These are phyloP conservation scores for Raja brachyura DNA, from an alignment of 2,113 vertebrate genomes.

Conservation along the genomic window DNA sequence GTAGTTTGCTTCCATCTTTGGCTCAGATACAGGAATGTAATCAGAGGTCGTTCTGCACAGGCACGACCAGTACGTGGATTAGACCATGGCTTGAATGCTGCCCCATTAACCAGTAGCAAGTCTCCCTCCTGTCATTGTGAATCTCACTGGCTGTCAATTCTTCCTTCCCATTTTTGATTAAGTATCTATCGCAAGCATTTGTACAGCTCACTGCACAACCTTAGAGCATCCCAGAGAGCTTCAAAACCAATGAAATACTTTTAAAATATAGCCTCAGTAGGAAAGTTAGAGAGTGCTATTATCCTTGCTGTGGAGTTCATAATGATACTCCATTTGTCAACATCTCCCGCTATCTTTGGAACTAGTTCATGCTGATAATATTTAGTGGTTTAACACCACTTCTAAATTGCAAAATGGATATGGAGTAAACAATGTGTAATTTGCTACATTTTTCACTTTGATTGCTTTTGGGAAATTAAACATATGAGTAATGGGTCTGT, in stretches of 20 bases:
- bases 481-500: background rate
- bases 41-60: background rate
- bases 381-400: background rate
- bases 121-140: background rate
- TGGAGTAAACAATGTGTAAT: background rate
- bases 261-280: background rate
- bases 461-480: background rate
- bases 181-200: background rate
- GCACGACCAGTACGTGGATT: background rate
- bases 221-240: background rate
- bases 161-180: background rate
- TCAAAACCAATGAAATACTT: background rate
- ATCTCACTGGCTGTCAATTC: background rate
- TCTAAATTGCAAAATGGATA: background rate
- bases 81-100: background rate
- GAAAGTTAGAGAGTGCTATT: background rate
- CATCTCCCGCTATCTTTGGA: background rate
- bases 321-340: background rate
- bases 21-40: background rate
- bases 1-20: background rate
- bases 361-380: background rate
- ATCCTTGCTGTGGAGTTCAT: background rate
- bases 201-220: background rate
- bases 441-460: background rate
- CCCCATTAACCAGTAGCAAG: background rate